Evolutionary conservation across 2,888 invertebrate species (phyloP).

Genomic region (Macrosoma leucophasiata): DNA sequence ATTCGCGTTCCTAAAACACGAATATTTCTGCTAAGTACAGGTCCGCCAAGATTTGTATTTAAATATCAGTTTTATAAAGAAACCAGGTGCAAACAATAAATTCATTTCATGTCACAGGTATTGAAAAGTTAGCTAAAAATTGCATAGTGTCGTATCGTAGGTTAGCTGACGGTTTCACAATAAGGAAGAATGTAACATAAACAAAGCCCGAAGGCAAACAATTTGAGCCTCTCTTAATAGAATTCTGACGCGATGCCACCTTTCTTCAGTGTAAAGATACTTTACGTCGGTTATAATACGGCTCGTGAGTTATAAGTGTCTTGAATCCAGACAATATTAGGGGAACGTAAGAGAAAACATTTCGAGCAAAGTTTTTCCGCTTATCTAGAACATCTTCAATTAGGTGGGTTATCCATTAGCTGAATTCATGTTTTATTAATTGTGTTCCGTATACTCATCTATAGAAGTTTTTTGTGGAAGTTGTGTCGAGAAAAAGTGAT

Average conservation of each 20-base stretch:
- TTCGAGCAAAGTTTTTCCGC: constrained; percentile 15
- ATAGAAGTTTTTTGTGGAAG: too few species aligned
- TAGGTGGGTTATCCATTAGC: constrained; percentile 5
- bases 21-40: too few species aligned
- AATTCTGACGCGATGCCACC: constrained; percentile 51
- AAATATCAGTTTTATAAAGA: constrained; percentile 37
- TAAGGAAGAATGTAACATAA: constrained; percentile 55
- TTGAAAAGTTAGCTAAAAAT: constrained; percentile 31
- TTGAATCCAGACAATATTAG: too few species aligned
- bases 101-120: constrained; percentile 36
- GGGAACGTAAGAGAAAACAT: too few species aligned
- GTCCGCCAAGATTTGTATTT: constrained; percentile 27
- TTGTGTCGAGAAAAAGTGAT: too few species aligned
- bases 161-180: constrained; percentile 37
- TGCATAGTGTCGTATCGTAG: constrained; percentile 26
- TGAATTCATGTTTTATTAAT: constrained; percentile 8
- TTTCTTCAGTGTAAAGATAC: constrained; percentile 46
- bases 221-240: constrained; percentile 58
- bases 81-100: constrained; percentile 50
- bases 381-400: constrained; percentile 1
- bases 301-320: constrained; percentile 18
- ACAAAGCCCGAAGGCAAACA: constrained; percentile 51
- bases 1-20: too few species aligned
- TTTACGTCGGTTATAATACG: constrained; percentile 33
- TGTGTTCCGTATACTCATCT: too few species aligned